Percentiles rank a stretch among this genome's conserved stretches.
phyloP scores from a whole-genome alignment of 37 sponge, comb jelly and placozoan species.

The Spongilla lacustris region DNA sequence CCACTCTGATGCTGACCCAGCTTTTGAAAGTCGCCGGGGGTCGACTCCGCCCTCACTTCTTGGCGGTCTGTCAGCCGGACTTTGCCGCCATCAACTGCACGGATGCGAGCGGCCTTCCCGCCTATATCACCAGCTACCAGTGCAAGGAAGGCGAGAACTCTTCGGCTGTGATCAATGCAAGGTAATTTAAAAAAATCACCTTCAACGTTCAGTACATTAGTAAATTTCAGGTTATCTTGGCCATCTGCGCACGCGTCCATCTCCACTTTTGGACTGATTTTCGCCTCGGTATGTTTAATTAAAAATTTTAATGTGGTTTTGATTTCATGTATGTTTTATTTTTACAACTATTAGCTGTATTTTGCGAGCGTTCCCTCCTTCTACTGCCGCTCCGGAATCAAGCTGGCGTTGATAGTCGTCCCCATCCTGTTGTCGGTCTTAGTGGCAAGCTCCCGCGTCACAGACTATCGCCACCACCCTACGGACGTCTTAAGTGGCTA shows the following conservation, averaged over 20 bases:
- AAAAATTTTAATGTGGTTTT: no score
- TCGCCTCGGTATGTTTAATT: not conserved
- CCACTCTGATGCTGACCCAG: constrained; percentile 57
- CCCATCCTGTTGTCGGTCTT: constrained; percentile 41
- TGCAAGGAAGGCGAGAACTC: constrained; percentile 7
- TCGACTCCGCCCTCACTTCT: constrained; percentile 66
- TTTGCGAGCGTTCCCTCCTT: constrained; percentile 4
- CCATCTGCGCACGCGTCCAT: constrained; percentile 66
- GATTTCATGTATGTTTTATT: not conserved
- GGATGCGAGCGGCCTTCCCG: constrained; percentile 37
- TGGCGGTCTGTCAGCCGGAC: constrained; percentile 64
- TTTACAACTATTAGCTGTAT: constrained; percentile 5
- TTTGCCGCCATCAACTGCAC: constrained; percentile 66
- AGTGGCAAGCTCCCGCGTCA: constrained; percentile 51
- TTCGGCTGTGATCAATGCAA: not conserved
- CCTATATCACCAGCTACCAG: constrained; percentile 42
- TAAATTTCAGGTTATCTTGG: constrained; percentile 45
- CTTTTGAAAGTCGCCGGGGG: constrained; percentile 51
- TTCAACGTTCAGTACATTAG: not conserved
- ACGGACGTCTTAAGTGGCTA: constrained; percentile 58
- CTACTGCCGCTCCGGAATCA: constrained; percentile 15
- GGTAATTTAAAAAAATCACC: not conserved
- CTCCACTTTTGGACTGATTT: not conserved
- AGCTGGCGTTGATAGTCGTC: constrained; percentile 16
- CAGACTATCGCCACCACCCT: constrained; percentile 66